These are phyloP conservation scores for Choloepus hoffmanni DNA, from an alignment of 2,113 vertebrate genomes.

Conservation along the genomic window DNA sequence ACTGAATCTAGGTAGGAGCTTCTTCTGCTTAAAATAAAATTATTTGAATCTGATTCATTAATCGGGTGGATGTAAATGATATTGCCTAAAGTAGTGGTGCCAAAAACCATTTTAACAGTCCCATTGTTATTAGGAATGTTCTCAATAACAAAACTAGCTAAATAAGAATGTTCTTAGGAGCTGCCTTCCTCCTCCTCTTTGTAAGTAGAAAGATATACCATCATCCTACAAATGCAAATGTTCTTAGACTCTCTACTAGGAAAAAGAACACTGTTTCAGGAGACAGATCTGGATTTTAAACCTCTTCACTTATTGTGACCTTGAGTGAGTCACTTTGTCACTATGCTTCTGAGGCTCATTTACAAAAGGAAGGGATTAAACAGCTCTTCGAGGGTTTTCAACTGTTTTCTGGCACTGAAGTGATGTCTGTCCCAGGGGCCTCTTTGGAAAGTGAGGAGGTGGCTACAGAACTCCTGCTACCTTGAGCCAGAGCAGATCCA, in stretches of 20 bases:
- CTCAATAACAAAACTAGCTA: not conserved
- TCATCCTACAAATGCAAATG: not conserved
- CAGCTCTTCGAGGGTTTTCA: too few species aligned
- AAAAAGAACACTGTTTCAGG: rapidly evolving
- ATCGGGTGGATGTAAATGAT: not conserved
- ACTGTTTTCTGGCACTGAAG: not conserved
- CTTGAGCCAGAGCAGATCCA: too few species aligned
- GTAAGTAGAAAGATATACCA: not conserved
- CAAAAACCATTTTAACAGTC: not conserved
- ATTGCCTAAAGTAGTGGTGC: not conserved
- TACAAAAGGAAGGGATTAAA: rapidly evolving
- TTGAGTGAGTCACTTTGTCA: not conserved
- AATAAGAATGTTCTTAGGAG: not conserved
- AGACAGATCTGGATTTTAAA: not conserved
- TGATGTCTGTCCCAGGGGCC: too few species aligned
- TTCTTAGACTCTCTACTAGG: not conserved
- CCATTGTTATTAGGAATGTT: not conserved
- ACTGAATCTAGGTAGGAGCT: not conserved
- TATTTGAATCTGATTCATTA: not conserved
- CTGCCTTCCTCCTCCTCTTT: not conserved
- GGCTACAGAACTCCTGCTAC: not conserved
- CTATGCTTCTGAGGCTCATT: rapidly evolving
- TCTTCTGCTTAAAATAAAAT: not conserved
- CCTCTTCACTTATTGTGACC: not conserved
- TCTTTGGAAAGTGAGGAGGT: not conserved